phyloP scores from a whole-genome alignment of 2,797 vertebrate genomes.

The Onychomys arenicola region DNA sequence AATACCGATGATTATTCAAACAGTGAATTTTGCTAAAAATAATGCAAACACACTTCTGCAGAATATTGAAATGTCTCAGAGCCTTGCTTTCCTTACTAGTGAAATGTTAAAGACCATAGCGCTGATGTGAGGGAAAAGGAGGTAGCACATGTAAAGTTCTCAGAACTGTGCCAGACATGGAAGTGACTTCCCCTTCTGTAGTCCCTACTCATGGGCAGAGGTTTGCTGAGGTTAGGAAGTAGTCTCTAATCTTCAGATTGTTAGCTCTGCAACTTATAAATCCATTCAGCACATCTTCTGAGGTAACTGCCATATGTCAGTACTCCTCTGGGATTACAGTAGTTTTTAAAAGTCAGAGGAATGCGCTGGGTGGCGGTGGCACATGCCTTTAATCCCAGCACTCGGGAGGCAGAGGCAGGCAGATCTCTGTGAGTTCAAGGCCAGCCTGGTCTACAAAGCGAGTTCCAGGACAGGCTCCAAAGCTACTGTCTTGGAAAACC shows the following conservation, averaged over 20 bases:
- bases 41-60: neutral
- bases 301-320: neutral
- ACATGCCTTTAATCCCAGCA: too few relatives aligned
- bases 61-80: neutral
- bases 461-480: too few relatives aligned
- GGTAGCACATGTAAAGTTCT: neutral
- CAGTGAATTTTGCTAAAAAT: slow-evolving; percentile 41
- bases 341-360: slow-evolving; percentile 29
- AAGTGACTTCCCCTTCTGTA: neutral
- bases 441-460: too few relatives aligned
- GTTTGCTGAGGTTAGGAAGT: neutral
- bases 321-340: neutral
- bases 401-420: too few relatives aligned
- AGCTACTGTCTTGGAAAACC: too few relatives aligned
- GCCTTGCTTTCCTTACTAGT: neutral
- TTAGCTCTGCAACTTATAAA: neutral
- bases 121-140: neutral
- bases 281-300: slow-evolving; percentile 29
- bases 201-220: neutral
- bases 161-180: neutral
- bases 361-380: neutral
- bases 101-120: neutral
- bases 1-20: neutral
- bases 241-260: neutral
- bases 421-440: too few relatives aligned